Evolutionary conservation across 2,113 vertebrate genomes (phyloP).

Genomic region (Stigmatopora argus): DNA sequence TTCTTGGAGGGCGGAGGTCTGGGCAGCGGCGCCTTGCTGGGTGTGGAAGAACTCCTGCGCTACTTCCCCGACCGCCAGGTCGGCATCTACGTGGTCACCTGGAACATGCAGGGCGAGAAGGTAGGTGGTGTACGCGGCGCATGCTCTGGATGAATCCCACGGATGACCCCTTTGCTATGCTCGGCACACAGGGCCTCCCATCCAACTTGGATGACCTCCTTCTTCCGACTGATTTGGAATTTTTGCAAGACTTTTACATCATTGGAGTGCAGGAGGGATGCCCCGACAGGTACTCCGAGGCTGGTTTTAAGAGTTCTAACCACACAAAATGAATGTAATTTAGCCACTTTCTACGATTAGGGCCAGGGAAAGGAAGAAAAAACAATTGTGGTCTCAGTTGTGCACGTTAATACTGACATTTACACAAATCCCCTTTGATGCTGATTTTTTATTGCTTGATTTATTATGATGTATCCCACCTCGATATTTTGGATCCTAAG

Average conservation of each 20-base stretch:
- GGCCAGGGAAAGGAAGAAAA: too few relatives aligned
- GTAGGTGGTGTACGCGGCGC: slow-evolving; percentile 46
- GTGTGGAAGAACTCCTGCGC: slow-evolving; percentile 87
- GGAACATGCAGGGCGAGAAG: slow-evolving; percentile 98
- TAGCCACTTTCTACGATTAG: too few relatives aligned
- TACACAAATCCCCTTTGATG: too few relatives aligned
- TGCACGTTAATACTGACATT: too few relatives aligned
- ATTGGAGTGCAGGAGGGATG: slow-evolving; percentile 94
- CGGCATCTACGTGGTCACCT: slow-evolving; percentile 85
- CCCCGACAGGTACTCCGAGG: slow-evolving; percentile 80
- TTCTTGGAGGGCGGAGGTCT: slow-evolving; percentile 93
- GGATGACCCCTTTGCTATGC: too few relatives aligned
- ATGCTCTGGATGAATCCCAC: neutral
- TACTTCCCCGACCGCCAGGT: slow-evolving; percentile 86
- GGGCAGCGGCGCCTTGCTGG: slow-evolving; percentile 85
- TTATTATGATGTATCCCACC: too few relatives aligned
- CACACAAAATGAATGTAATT: too few relatives aligned
- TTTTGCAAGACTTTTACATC: slow-evolving; percentile 90
- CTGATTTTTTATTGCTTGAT: too few relatives aligned
- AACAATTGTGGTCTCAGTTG: too few relatives aligned
- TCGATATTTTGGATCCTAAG: too few relatives aligned
- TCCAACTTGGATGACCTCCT: slow-evolving; percentile 85
- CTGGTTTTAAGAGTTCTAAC: too few relatives aligned
- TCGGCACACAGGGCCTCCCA: slow-evolving; percentile 76
- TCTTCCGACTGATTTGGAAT: slow-evolving; percentile 85